Base-by-base conservation (phyloP, 2,113 vertebrate species). In the Dromas ardeola region DNA sequence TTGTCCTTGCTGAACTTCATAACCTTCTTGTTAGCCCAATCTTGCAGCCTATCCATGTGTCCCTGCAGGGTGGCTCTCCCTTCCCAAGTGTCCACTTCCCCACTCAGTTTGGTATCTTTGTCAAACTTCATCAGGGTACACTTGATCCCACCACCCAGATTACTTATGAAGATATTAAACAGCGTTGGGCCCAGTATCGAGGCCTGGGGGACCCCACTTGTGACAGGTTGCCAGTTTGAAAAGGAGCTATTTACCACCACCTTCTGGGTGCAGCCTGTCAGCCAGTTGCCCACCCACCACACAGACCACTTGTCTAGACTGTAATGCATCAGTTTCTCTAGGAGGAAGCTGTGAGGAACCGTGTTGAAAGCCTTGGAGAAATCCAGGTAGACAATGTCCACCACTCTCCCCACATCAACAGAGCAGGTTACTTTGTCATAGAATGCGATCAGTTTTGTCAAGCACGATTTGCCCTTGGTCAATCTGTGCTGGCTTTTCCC, bases 251-350 rank as follows among this genome's bases (percentile, higher is more conserved):
- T 87, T 59, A 53, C 11, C 26, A 43, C 9, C 13, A 21, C 0
- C 0, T 10, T 43, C 30, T 36, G 13, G 4, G 25, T 66, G 18
- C 1, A 1, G 17, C 5, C 11, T 45, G 26, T 55, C n/a, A 29
- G 16, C 5, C 43, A n/a, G 14, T 30, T 78, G 15, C n/a, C 13
- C n/a, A 61, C 14, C 7, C 8, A 72, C 8, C 12, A 6, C 23
- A 76, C 5, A 40, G 27, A 40, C 11, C 18, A 10, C 14, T 80
- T 58, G 11, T 63, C 43, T 17, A 34, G 52, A 36, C 8, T 1
- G 7, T 29, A 67, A 25, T 4, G 0, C 18, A 81, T 12, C 27
- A 10, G 11, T 55, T 61, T 71, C 42, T 56, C 10, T 23, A 62
- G 22, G 18, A 59, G 21, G 56, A 76, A 5, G 7, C 34, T 81